Evolutionary conservation across 2,888 invertebrate genomes (phyloP).

Genomic region (Deilephila porcellus): DNA sequence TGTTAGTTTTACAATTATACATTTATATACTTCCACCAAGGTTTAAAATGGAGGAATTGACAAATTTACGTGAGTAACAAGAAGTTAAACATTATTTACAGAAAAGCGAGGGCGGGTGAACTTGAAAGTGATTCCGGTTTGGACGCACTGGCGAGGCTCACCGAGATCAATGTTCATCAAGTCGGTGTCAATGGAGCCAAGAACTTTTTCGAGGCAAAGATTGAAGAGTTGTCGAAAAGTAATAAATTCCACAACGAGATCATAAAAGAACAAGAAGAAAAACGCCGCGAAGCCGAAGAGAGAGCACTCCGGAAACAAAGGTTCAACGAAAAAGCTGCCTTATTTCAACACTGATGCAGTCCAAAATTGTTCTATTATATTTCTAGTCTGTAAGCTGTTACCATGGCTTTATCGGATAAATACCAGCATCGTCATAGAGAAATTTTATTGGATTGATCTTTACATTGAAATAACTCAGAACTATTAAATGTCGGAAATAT

Average conservation of each 20-base stretch:
- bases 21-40: too few relatives aligned
- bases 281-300: constrained; percentile 93
- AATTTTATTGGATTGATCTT: background rate
- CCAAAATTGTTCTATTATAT: constrained; percentile 50
- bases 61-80: background rate
- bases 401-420: constrained; percentile 63
- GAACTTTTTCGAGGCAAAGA: constrained; percentile 98
- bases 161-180: constrained; percentile 96
- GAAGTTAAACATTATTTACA: constrained; percentile 52
- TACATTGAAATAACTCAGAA: background rate
- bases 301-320: constrained; percentile 91
- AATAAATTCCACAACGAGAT: constrained; percentile 97
- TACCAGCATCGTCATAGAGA: constrained; percentile 10
- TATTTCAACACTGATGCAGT: constrained; percentile 85
- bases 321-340: constrained; percentile 94
- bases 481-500: too few relatives aligned
- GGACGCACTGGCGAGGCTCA: constrained; percentile 92
- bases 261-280: constrained; percentile 95
- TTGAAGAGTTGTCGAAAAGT: constrained; percentile 91
- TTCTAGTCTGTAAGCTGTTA: constrained; percentile 82
- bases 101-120: constrained; percentile 97
- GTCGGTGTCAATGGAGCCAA: constrained; percentile 98
- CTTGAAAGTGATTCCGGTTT: constrained; percentile 94
- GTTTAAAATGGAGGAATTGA: background rate
- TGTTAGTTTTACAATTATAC: too few relatives aligned